Conservation (phyloP, 1,140 invertebrate species). For the Coelopa frigida region DNA sequence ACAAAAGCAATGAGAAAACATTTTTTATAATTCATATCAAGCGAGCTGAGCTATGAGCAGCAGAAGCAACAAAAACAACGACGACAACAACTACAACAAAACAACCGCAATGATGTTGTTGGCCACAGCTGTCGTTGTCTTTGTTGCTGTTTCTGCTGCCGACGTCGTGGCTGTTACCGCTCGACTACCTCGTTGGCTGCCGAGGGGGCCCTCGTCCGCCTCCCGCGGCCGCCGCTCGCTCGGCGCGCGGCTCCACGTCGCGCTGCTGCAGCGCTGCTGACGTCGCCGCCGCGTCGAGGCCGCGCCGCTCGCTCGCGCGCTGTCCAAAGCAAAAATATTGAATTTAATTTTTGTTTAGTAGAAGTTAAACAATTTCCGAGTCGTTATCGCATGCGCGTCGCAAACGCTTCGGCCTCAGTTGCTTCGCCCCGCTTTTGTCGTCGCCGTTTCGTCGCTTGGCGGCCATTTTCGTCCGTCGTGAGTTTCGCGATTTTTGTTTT, state of each 20-base stretch:
- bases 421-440: slow-evolving; percentile 9
- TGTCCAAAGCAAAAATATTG: slow-evolving; percentile 45
- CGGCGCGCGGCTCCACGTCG: slow-evolving; percentile 11
- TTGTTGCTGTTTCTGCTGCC: too few relatives aligned
- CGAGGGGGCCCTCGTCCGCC: slow-evolving; percentile 8
- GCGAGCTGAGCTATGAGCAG: too few relatives aligned
- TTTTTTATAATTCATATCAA: too few relatives aligned
- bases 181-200: slow-evolving; percentile 14
- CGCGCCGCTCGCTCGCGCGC: slow-evolving; percentile 33
- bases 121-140: too few relatives aligned
- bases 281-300: slow-evolving; percentile 32
- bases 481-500: background rate
- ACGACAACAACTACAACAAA: too few relatives aligned
- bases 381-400: slow-evolving; percentile 44
- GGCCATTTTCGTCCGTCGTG: background rate
- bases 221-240: slow-evolving; percentile 9
- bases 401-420: slow-evolving; percentile 16
- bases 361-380: slow-evolving; percentile 45
- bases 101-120: too few relatives aligned
- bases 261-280: slow-evolving; percentile 13
- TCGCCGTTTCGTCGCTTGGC: background rate
- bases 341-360: slow-evolving; percentile 46
- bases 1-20: too few relatives aligned
- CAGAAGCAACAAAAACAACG: too few relatives aligned
- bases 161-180: slow-evolving; percentile 10